phyloP scores from a whole-genome alignment of 1,140 invertebrate genomes.

The Ladona fulva region DNA sequence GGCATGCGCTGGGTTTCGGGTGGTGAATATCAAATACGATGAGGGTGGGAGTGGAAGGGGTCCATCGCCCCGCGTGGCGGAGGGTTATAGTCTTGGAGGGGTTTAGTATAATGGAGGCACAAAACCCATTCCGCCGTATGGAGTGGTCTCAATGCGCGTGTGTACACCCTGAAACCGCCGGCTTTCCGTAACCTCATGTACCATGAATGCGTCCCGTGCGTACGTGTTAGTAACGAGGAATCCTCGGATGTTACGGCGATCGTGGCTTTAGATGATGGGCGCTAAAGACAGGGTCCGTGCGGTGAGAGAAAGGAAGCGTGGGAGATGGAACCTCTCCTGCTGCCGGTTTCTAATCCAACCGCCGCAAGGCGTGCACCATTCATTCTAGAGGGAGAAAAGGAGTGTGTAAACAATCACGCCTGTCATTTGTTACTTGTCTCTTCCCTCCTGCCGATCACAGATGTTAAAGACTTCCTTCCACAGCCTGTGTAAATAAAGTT shows the following conservation, averaged over 20 bases:
- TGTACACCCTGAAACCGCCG: no score
- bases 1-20: not conserved
- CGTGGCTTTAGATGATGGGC: no score
- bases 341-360: not conserved
- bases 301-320: not conserved
- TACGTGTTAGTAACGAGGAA: not conserved
- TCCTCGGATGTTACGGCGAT: no score
- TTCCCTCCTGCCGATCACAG: not conserved
- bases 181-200: not conserved
- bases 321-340: not conserved
- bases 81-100: not conserved
- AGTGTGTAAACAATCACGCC: not conserved
- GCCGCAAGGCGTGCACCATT: not conserved
- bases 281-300: not conserved
- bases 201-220: not conserved
- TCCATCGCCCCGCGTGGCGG: no score
- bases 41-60: no score
- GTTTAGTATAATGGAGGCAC: not conserved
- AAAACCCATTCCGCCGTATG: not conserved
- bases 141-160: no score
- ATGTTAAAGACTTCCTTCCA: not conserved
- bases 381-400: not conserved
- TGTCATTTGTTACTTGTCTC: constrained; percentile 8
- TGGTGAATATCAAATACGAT: not conserved
- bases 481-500: not conserved